Base-by-base conservation (phyloP, 2,797 vertebrate species). In the Coreius guichenoti region DNA sequence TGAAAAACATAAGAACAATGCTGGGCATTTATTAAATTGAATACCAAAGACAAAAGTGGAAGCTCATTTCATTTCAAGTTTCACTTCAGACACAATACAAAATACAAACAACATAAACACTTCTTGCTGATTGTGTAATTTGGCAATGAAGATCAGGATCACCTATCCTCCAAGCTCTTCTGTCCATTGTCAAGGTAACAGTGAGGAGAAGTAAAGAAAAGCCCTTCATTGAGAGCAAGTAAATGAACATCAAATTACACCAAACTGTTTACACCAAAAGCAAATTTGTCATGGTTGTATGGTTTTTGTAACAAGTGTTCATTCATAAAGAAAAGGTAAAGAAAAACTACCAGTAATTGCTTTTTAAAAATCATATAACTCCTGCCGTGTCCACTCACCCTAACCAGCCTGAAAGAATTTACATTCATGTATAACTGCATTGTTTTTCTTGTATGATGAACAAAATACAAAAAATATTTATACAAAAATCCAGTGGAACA, bases 401-500 rank as follows among this genome's bases (percentile, higher is more conserved):
- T 39, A 36, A 58, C n/a, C 19, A 74, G n/a, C 61, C 14, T 1
- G 26, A 65, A 63, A 79, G 45, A 31, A 47, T 54, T 56, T 63
- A 45, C 74, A 89, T 69, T 29, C 56, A 82, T 84, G 65, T n/a
- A 77, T 31, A 87, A 90, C 76, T 69, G 86, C 74, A 87, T 54
- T 67, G 72, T 51, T 58, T 79, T 72, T 88, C 61, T 54, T 29
- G 11, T 54, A 29, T 54, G 58, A 83, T 3, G 31, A 81, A 39
- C 11, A 3, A 65, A 33, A 65, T 73, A 82, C 26, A 63, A 82
- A 82, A 47, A 23, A 23, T 12, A 29, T 26, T 36, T 69, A 4
- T 83, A 75, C 56, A 83, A 83, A 9, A 83, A 54, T 56, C 47
- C 49, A 76, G 73, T 54, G 61, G 61, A 51, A 67, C 45, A 58